Conservation (phyloP, 92 coral and sea anemone species). For the Scolanthus callimorphus region DNA sequence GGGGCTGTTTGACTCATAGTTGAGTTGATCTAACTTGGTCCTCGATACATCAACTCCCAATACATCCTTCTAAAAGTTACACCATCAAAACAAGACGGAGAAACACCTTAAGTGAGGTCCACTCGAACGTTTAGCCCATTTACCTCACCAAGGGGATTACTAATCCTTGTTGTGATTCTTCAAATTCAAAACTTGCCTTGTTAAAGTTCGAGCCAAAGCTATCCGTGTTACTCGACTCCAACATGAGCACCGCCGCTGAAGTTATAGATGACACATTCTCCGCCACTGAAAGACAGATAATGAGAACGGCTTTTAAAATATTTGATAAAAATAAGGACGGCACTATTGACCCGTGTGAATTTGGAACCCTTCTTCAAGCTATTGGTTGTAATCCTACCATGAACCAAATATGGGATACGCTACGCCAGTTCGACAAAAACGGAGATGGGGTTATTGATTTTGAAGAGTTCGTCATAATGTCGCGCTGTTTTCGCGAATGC, state of each 20-base stretch:
- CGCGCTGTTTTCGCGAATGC: constrained; percentile 66
- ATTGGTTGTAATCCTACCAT: constrained; percentile 76
- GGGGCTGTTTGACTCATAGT: too few relatives aligned
- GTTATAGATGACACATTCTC: constrained; percentile 11
- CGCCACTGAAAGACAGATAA: constrained; percentile 51
- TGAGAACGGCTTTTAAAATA: constrained; percentile 61
- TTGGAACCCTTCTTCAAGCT: constrained; percentile 67
- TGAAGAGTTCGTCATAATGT: constrained; percentile 78
- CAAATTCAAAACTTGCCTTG: too few relatives aligned
- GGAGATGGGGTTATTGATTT: constrained; percentile 82
- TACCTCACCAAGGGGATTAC: too few relatives aligned
- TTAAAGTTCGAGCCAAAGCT: too few relatives aligned
- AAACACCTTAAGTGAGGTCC: too few relatives aligned
- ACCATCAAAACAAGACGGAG: too few relatives aligned
- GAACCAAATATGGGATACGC: constrained; percentile 48
- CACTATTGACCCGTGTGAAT: constrained; percentile 65
- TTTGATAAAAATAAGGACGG: constrained; percentile 71
- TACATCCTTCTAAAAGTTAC: too few relatives aligned
- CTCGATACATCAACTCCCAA: too few relatives aligned
- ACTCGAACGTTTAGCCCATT: too few relatives aligned
- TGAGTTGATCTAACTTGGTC: too few relatives aligned
- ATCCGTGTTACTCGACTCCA: too few relatives aligned
- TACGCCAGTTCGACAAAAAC: constrained; percentile 60
- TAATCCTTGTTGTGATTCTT: too few relatives aligned
- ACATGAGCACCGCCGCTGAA: background rate